Percentiles rank a stretch among this genome's conserved stretches.
These are phyloP conservation scores for Pocillopora meandrina DNA, from an alignment of 92 coral and sea anemone species.

Conservation along the genomic window DNA sequence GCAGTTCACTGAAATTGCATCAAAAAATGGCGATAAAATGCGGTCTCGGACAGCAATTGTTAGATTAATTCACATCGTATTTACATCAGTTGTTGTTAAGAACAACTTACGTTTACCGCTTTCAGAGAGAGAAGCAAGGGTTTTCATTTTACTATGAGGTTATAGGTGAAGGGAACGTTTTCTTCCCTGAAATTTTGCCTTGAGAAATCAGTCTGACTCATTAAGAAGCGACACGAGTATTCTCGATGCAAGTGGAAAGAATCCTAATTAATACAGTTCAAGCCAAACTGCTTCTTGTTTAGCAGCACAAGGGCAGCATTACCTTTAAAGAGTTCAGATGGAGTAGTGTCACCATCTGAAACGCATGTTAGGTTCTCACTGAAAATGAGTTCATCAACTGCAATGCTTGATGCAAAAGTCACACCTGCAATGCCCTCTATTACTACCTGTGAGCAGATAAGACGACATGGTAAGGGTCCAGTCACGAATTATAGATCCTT, in stretches of 20 bases:
- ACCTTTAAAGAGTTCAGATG: conserved; percentile 10
- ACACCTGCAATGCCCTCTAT: conserved; percentile 34
- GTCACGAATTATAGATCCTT: too few relatives aligned
- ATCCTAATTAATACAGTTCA: not conserved
- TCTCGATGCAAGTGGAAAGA: not conserved
- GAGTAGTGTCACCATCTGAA: not conserved
- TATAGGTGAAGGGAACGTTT: too few relatives aligned
- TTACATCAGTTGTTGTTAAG: not conserved
- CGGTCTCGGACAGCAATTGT: too few relatives aligned
- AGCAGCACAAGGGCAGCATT: not conserved
- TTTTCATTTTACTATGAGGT: too few relatives aligned
- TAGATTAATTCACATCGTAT: not conserved
- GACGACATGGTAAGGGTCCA: too few relatives aligned
- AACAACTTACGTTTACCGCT: too few relatives aligned
- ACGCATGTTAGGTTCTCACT: conserved; percentile 16
- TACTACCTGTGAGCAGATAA: conserved; percentile 12
- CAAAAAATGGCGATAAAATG: too few relatives aligned
- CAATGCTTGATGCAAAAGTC: conserved; percentile 18
- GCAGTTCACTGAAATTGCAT: conserved; percentile 31
- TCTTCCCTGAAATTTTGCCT: too few relatives aligned
- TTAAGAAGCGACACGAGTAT: not conserved
- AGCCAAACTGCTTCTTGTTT: not conserved
- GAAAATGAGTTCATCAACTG: conserved; percentile 45
- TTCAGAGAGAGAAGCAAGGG: too few relatives aligned
- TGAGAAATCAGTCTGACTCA: too few relatives aligned